Conservation (phyloP, 2,888 invertebrate species). For the Pristionchus mayeri region DNA sequence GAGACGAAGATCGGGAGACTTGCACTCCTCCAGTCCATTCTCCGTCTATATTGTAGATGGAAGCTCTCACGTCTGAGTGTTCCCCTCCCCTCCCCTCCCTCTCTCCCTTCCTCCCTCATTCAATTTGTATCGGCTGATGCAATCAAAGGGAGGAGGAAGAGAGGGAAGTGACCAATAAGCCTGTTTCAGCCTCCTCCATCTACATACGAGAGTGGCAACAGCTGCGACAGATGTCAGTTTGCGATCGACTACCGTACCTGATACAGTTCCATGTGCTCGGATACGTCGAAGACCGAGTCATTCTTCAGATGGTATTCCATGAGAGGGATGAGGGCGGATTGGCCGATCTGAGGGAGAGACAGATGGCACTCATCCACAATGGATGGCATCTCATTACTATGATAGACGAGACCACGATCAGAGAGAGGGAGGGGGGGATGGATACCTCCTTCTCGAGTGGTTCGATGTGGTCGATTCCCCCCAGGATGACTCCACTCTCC, state of each 20-base stretch:
- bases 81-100: background rate
- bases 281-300: slow-evolving; percentile 75
- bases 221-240: background rate
- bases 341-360: slow-evolving; percentile 38
- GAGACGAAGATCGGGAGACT: background rate
- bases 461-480: background rate
- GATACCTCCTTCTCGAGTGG: background rate
- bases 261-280: slow-evolving; percentile 75
- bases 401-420: background rate
- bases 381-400: background rate
- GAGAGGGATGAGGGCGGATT: slow-evolving; percentile 64
- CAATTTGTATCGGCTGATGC: slow-evolving; percentile 24
- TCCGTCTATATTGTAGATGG: background rate
- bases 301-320: slow-evolving; percentile 74
- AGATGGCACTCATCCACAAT: background rate
- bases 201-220: background rate
- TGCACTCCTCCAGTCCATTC: background rate
- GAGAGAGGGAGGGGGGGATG: background rate
- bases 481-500: background rate
- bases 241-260: slow-evolving; percentile 58
- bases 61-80: slow-evolving; percentile 25
- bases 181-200: background rate
- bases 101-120: slow-evolving; percentile 23
- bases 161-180: slow-evolving; percentile 7
- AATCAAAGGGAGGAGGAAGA: slow-evolving; percentile 11